phyloP scores from a whole-genome alignment of 1,140 invertebrate genomes.

The Drosophila sp. region DNA sequence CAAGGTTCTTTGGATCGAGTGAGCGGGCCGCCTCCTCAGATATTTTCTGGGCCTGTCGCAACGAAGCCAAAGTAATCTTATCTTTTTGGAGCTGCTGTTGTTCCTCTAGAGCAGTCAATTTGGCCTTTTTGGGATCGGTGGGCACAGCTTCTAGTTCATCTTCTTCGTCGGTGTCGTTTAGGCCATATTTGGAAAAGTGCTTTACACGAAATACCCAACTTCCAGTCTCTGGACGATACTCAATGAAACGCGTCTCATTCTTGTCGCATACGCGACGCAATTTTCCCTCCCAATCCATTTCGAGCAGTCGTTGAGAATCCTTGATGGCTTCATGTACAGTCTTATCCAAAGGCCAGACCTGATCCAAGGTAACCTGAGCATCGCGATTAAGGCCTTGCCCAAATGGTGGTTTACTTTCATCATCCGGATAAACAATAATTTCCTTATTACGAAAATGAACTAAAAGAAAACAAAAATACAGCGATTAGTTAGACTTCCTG shows the following conservation, averaged over 20 bases:
- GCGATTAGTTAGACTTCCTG: not conserved
- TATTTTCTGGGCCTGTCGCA: constrained; percentile 65
- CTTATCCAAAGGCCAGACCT: constrained; percentile 97
- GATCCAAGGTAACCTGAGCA: constrained; percentile 96
- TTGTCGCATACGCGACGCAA: constrained; percentile 92
- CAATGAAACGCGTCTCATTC: constrained; percentile 94
- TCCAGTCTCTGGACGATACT: constrained; percentile 97
- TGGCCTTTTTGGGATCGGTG: constrained; percentile 78
- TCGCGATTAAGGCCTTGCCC: constrained; percentile 95
- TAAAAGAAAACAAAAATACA: constrained; percentile 56
- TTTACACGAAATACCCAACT: constrained; percentile 98
- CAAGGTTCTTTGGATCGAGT: constrained; percentile 61
- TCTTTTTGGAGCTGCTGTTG: constrained; percentile 42
- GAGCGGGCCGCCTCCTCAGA: constrained; percentile 64
- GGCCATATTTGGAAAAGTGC: constrained; percentile 98
- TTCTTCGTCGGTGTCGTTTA: constrained; percentile 91
- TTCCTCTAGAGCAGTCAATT: constrained; percentile 49
- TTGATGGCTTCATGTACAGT: constrained; percentile 91
- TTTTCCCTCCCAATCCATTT: constrained; percentile 95
- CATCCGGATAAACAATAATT: constrained; percentile 89
- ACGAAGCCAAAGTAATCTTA: constrained; percentile 59
- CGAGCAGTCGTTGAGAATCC: constrained; percentile 89
- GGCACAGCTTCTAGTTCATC: constrained; percentile 85
- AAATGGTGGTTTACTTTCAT: constrained; percentile 88
- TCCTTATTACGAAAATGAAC: constrained; percentile 91